Evolutionary conservation across 1,140 invertebrate genomes (phyloP), one percentile per base, ranked within the genome.

Genomic region (Drosophila oshimai): DNA sequence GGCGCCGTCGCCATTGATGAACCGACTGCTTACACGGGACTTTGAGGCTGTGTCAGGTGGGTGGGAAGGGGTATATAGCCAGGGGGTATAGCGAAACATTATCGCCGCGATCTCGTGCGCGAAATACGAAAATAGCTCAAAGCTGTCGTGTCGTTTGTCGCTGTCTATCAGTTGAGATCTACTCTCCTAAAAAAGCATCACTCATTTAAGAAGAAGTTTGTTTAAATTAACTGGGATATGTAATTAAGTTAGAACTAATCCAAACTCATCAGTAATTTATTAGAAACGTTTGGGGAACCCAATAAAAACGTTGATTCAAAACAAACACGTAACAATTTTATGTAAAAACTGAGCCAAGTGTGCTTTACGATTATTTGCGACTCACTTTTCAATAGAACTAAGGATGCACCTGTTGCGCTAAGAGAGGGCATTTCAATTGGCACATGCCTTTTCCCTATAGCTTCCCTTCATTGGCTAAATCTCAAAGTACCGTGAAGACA

Each of bases 51-150:
- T 29, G 24, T 0, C 13, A 46, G 50, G 28, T 17, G 15, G 6
- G 12, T 15, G 2, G 20, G n/a, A n/a, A n/a, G n/a, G n/a, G n/a
- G n/a, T n/a, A n/a, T n/a, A n/a, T n/a, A n/a, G 28, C n/a, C 6
- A 18, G 45, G 51, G 41, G 45, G 13, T 5, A 31, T 4, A 26
- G 20, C n/a, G n/a, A 24, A 31, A 26, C 28, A 33, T 76, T 76
- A 86, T 77, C 47, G 77, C 34, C 6, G 61, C 46, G 67, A 86
- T 86, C 80, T 86, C 80, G 80, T 86, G 80, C 80, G 76, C 81
- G 76, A 73, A 73, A 64, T 69, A 50, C 77, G 42, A 61, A 86
- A 80, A 76, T 69, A 80, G 33, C 41, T 58, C 9, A 65, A 42
- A 77, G 47, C 73, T 64, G 49, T 31, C 69, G 31, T 71, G 37